Evolutionary conservation across 2,888 invertebrate genomes (phyloP).

Genomic region (Imbricaverruca yamaguchii): DNA sequence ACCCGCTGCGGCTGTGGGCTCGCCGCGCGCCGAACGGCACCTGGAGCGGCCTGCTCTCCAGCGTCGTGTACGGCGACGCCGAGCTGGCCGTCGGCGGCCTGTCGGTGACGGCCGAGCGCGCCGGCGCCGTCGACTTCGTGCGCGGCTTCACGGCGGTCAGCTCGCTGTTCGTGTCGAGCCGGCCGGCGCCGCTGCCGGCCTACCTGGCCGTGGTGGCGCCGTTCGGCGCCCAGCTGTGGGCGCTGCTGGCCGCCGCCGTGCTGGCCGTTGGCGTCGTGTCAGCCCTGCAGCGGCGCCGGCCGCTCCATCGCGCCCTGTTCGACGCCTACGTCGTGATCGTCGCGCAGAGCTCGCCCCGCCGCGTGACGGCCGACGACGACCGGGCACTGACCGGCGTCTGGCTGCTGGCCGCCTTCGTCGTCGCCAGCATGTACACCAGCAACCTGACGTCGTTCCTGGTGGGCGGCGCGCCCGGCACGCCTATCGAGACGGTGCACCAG

Average conservation of each 20-base stretch:
- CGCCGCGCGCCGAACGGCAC: slow-evolving; percentile 19
- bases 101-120: slow-evolving; percentile 24
- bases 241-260: not conserved
- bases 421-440: slow-evolving; percentile 14
- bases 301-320: not conserved
- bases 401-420: not conserved
- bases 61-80: slow-evolving; percentile 23
- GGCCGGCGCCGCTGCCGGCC: not conserved
- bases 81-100: slow-evolving; percentile 26
- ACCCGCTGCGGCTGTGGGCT: slow-evolving; percentile 14
- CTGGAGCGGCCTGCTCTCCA: slow-evolving; percentile 26
- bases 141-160: slow-evolving; percentile 5
- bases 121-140: slow-evolving; percentile 24
- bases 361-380: not conserved
- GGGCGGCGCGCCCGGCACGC: not conserved
- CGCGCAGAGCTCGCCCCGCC: not conserved
- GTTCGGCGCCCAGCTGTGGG: not conserved
- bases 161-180: not conserved
- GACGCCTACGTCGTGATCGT: not conserved
- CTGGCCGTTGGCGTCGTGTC: not conserved
- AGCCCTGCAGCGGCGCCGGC: not conserved
- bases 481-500: not conserved
- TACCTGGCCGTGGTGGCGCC: not conserved
- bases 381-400: not conserved
- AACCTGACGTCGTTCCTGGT: not conserved